Percentiles rank a stretch among this genome's conserved stretches.
Evolutionary conservation across 2,888 invertebrate species (phyloP).

Genomic region (Apodemia mormo): DNA sequence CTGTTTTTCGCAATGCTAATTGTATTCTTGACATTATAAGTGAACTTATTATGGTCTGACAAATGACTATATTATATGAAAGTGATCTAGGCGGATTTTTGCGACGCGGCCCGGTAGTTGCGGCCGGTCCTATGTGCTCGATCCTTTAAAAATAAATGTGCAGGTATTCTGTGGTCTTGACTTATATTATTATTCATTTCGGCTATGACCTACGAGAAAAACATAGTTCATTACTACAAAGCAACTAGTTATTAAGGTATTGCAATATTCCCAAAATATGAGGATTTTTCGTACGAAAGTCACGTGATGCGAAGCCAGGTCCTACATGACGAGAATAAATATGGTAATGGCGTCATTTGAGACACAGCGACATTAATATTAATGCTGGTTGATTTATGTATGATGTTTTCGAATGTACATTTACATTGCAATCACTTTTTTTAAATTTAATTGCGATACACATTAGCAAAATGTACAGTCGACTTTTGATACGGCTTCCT

Average conservation of each 20-base stretch:
- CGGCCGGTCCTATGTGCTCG: too few relatives aligned
- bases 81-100: too few relatives aligned
- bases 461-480: slow-evolving; percentile 5
- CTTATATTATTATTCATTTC: not conserved
- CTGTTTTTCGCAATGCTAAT: too few relatives aligned
- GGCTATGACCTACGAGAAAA: not conserved
- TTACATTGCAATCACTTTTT: slow-evolving; percentile 14
- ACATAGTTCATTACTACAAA: slow-evolving; percentile 1
- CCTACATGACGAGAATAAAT: slow-evolving; percentile 40
- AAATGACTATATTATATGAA: too few relatives aligned
- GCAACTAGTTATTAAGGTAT: not conserved
- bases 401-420: slow-evolving; percentile 15
- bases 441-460: not conserved
- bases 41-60: too few relatives aligned
- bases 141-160: not conserved
- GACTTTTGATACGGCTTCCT: not conserved
- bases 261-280: slow-evolving; percentile 6
- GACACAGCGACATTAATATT: slow-evolving; percentile 26
- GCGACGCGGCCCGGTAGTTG: too few relatives aligned
- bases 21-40: too few relatives aligned
- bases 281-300: slow-evolving; percentile 35
- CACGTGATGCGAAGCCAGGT: slow-evolving; percentile 32
- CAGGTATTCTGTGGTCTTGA: not conserved
- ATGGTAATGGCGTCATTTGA: slow-evolving; percentile 43
- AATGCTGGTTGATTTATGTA: slow-evolving; percentile 16